These are phyloP conservation scores for Aphodius sticticus DNA, from an alignment of 2,888 invertebrate species.

Conservation along the genomic window DNA sequence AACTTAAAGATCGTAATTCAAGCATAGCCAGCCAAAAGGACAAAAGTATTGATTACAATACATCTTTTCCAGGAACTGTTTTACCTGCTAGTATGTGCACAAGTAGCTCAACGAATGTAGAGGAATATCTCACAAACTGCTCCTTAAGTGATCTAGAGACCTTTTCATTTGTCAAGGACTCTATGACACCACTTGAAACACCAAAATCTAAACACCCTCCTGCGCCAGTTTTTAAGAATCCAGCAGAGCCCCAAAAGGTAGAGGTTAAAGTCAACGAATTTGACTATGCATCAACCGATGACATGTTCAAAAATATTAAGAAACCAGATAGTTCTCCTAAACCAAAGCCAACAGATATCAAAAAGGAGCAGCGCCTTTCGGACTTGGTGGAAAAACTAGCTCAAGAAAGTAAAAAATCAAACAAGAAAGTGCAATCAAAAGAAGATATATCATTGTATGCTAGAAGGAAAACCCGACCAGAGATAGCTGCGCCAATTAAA, in stretches of 20 bases:
- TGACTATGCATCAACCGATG: conserved; percentile 30
- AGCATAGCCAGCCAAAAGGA: not conserved
- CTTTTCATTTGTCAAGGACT: not conserved
- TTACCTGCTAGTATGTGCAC: not conserved
- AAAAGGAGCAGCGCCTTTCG: not conserved
- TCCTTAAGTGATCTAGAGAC: not conserved
- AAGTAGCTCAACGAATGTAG: not conserved
- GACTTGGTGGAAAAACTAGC: not conserved
- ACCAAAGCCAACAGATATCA: not conserved
- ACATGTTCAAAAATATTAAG: conserved; percentile 24
- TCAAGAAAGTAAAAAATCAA: not conserved
- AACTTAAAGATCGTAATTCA: not conserved
- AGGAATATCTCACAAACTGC: not conserved
- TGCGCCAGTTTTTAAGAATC: not conserved
- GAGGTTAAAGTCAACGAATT: conserved; percentile 32
- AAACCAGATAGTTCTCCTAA: not conserved
- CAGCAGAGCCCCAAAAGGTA: conserved; percentile 22
- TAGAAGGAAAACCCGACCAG: not conserved
- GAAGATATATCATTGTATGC: not conserved
- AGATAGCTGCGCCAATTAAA: not conserved
- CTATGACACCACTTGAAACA: not conserved
- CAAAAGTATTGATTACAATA: not conserved
- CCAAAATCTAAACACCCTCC: not conserved
- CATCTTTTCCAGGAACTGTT: not conserved
- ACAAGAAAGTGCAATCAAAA: not conserved